Percentiles rank a stretch among this genome's conserved stretches.
Conservation (phyloP, 2,113 vertebrate species). For the Silurus glanis region DNA sequence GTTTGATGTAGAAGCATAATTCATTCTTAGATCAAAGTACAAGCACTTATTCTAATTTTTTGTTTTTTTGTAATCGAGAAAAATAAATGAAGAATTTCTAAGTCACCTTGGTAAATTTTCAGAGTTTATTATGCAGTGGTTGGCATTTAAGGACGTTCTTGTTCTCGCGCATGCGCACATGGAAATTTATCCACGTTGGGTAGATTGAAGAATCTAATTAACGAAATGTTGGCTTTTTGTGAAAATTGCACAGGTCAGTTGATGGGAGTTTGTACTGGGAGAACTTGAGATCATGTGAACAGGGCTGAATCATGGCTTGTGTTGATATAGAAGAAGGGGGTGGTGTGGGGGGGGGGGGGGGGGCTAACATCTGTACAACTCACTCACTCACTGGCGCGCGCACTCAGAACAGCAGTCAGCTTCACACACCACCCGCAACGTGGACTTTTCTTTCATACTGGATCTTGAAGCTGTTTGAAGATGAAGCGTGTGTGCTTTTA, state of each 20-base stretch:
- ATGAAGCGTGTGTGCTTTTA: slow-evolving; percentile 47
- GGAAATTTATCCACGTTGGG: background rate
- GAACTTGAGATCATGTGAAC: background rate
- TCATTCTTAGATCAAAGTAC: background rate
- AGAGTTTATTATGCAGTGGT: background rate
- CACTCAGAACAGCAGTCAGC: background rate
- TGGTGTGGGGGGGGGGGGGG: too few species aligned
- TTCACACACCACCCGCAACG: background rate
- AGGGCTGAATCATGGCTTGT: background rate
- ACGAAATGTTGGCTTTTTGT: background rate
- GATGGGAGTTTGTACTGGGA: background rate
- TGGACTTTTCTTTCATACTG: background rate
- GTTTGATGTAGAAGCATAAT: background rate
- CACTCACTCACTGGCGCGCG: background rate
- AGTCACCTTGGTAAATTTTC: too few species aligned
- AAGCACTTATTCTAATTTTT: background rate
- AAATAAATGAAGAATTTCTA: too few species aligned
- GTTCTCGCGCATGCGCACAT: background rate
- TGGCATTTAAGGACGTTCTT: background rate
- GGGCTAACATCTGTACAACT: background rate
- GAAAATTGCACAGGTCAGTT: background rate
- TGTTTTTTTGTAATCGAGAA: background rate
- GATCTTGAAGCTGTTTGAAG: background rate
- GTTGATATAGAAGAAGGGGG: background rate
- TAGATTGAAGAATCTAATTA: background rate